Base-by-base conservation (phyloP, 2,888 invertebrate genomes). In the Odontomyia ornata region DNA sequence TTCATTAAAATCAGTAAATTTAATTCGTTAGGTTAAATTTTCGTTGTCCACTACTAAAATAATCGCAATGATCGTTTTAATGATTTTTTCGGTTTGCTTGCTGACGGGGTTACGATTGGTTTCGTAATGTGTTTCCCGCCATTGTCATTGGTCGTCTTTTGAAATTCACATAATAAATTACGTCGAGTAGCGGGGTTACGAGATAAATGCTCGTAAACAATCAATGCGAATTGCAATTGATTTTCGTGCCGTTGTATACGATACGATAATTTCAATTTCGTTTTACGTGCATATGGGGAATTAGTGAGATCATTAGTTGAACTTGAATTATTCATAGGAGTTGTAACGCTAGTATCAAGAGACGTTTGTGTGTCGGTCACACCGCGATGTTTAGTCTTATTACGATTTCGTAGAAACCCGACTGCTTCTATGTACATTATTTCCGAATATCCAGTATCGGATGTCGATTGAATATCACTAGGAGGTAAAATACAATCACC, bases 221-320 rank as follows among this genome's bases (percentile, higher is more conserved):
- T 81, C 73, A 84, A 79, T 9, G 83, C 83, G 73, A 83, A 83
- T 81, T 83, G 82, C 71, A 83, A 77, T 76, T 82, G 81, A 76
- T 83, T 82, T 77, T 83, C 82, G 30, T 80, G 75, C 15, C 81
- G 46, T 30, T 81, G 80, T 30, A 82, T 82, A 25, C 82, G 77
- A 80, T 84, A 84, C 21, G 84, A 84, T 56, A 84, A 80, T 73
- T 82, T 81, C 76, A 84, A 77, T 77, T 81, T 81, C 7, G 82
- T 82, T 30, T 81, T 80, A 18, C 83, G 80, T 77, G 83, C 77
- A 80, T 69, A 78, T 81, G 67, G 81, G 80, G 47, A 80, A 80
- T 52, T 71, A 23, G 65, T 46, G 67, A 65, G 43, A 76, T 71
- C 57, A 60, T 57, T 62, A 27, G 80, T 80, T n/a, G 78, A 79